These are phyloP conservation scores for Podargus strigoides DNA, from an alignment of 2,797 vertebrate genomes.

Conservation along the genomic window DNA sequence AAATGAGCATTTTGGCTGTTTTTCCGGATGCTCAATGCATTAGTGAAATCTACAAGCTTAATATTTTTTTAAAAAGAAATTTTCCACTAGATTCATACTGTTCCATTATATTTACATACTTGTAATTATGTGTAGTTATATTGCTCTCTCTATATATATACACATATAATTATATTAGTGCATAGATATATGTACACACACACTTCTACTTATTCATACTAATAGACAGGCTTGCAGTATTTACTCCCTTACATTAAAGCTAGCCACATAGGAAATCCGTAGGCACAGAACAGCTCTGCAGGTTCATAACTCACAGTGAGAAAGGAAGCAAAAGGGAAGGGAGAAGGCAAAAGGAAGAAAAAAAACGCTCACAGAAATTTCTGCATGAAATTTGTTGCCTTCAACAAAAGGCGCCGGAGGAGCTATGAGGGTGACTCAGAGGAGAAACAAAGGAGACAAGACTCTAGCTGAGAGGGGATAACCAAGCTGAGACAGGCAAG, in stretches of 20 bases:
- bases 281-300: neutral
- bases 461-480: constrained; percentile 1
- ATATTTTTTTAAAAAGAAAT: neutral
- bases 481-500: neutral
- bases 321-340: neutral
- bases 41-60: neutral
- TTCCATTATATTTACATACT: neutral
- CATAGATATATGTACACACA: neutral
- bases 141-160: neutral
- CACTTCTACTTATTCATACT: neutral
- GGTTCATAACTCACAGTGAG: neutral
- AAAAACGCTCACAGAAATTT: neutral
- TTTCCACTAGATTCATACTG: neutral
- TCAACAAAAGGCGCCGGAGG: neutral
- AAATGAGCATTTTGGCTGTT: neutral
- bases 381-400: neutral
- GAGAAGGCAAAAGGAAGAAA: neutral
- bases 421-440: neutral
- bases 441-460: neutral
- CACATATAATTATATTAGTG: neutral
- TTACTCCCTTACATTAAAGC: neutral
- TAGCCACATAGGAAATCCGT: neutral
- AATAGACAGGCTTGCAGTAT: neutral
- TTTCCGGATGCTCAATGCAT: neutral
- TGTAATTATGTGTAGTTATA: neutral